phyloP scores from a whole-genome alignment of 2,888 invertebrate genomes.

The Odontothrips loti region DNA sequence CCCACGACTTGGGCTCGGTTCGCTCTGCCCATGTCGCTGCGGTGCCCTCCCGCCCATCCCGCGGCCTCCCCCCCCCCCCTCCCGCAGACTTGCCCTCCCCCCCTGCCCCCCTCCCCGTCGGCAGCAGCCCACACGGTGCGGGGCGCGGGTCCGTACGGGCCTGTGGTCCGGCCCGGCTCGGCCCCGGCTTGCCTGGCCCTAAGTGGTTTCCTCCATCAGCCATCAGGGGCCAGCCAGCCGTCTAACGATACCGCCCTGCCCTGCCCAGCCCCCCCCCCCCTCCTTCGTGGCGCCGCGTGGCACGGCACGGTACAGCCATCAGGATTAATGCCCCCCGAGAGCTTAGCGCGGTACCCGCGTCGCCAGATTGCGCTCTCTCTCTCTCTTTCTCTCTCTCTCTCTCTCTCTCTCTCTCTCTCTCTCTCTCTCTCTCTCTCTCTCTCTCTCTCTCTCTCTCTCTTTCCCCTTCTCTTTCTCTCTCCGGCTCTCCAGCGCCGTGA shows the following conservation, averaged over 20 bases:
- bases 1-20: too few relatives aligned
- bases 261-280: not conserved
- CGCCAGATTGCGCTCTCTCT: not conserved
- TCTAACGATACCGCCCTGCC: slow-evolving; percentile 12
- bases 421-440: not conserved
- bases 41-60: too few relatives aligned
- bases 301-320: not conserved
- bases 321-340: slow-evolving; percentile 23
- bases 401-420: not conserved
- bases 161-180: not conserved
- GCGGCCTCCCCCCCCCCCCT: not conserved
- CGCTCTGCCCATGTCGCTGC: too few relatives aligned
- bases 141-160: not conserved
- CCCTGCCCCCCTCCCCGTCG: not conserved
- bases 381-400: not conserved
- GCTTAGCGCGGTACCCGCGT: not conserved
- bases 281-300: not conserved
- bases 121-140: not conserved
- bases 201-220: slow-evolving; percentile 18
- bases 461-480: not conserved
- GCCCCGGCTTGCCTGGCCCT: not conserved
- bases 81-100: not conserved
- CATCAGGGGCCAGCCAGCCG: not conserved
- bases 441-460: not conserved
- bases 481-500: not conserved